Base-by-base conservation (phyloP, 2,113 vertebrate species). In the Colius striatus region DNA sequence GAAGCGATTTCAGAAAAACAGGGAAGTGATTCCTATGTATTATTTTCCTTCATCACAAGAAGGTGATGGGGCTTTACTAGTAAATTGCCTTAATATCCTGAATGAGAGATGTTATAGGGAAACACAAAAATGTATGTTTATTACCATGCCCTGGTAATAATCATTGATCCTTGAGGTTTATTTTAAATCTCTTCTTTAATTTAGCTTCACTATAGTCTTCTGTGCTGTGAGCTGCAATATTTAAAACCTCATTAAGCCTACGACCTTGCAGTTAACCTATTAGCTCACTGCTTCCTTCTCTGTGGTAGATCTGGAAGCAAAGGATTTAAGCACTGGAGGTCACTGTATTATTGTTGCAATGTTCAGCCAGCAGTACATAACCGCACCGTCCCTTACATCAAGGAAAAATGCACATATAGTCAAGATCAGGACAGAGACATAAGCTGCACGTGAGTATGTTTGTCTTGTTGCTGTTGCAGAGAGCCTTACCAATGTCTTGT, bases 161-260 rank as follows among this genome's bases (percentile, higher is more conserved):
- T 53, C 20, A 81, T 32, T 67, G 57, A 86, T 73, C 26, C 20
- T 20, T 67, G 36, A 47, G 48, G 60, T 71, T 80, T 76, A 43
- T 71, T 94, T 94, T 86, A 86, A 89, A 16, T 5, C 16, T 78
- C 53, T 63, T 84, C 16, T 80, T 93, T 61, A 84, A 67, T 67
- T 93, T 90, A 51, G 23, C 18, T 48, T 50, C 32, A 47, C 47
- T 84, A 66, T 23, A 71, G 61, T 51, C 29, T 81, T 8, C 76
- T 72, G 13, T 60, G 60, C 20, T 86, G 19, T 77, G 60, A 93
- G 32, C n/a, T 71, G 79, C 48, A 94, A 74, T 92, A 74, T 92
- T 92, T 96, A 94, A 93, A 92, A 86, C 53, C 57, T 84, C 86
- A 60, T 81, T 95, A 93, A 86, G 57, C 53, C 61, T 60, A 17